A percentile compares a stretch with the other conserved stretches of the same genome.
These are phyloP conservation scores for Metaphire vulgaris DNA, from an alignment of 1,140 invertebrate genomes.

Conservation along the genomic window DNA sequence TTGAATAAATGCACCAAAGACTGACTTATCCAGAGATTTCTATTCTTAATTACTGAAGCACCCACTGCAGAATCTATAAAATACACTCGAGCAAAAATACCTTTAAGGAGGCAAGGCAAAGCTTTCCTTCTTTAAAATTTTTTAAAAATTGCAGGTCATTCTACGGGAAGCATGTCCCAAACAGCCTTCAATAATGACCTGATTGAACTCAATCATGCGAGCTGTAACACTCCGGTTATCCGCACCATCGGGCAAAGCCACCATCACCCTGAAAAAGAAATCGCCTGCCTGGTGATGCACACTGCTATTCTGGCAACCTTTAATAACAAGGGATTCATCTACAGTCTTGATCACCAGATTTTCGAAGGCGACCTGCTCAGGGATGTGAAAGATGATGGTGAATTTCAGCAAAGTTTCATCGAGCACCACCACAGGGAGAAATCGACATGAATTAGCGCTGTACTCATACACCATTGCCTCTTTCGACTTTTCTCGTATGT, in stretches of 20 bases:
- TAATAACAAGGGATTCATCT: neutral
- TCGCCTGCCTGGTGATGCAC: neutral
- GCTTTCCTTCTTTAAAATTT: neutral
- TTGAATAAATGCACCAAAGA: too few relatives aligned
- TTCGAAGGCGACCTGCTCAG: neutral
- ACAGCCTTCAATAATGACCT: neutral
- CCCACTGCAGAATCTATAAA: too few relatives aligned
- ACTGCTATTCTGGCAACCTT: neutral
- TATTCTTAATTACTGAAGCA: too few relatives aligned
- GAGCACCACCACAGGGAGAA: neutral
- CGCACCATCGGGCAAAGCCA: neutral
- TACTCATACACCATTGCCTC: neutral
- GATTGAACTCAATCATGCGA: neutral
- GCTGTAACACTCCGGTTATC: neutral
- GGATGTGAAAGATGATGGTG: neutral
- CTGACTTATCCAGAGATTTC: too few relatives aligned
- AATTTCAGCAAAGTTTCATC: neutral
- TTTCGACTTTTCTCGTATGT: neutral
- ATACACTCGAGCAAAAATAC: too few relatives aligned
- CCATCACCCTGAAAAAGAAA: neutral
- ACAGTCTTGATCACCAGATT: neutral
- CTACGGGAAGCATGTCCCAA: neutral
- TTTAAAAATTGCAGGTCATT: neutral
- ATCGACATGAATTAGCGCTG: neutral
- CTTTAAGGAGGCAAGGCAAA: too few relatives aligned